Conservation (phyloP, 2,113 vertebrate species). For the Tenrec ecaudatus region DNA sequence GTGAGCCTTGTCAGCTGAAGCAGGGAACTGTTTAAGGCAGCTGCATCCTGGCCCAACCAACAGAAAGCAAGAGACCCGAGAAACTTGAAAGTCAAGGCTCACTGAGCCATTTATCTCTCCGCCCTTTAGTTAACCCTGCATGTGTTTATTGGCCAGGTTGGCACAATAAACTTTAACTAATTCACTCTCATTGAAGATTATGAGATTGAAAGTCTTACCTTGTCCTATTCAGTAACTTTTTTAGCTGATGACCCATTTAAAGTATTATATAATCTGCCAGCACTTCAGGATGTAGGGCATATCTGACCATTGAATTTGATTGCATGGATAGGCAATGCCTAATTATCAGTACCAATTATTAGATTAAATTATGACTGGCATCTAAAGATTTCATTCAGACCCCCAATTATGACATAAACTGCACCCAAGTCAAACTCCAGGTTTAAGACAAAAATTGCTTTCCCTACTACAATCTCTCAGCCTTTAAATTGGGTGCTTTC, state of each 20-base stretch:
- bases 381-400: neutral
- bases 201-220: neutral
- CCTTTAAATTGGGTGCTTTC: neutral
- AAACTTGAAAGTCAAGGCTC: too few relatives aligned
- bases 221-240: neutral
- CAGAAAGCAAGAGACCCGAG: too few relatives aligned
- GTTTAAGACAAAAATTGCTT: neutral
- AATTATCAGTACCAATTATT: neutral
- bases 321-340: neutral
- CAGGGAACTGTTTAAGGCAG: too few relatives aligned
- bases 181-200: neutral
- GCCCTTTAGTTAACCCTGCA: too few relatives aligned
- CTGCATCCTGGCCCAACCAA: too few relatives aligned
- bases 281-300: neutral
- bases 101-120: too few relatives aligned
- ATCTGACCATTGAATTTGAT: neutral
- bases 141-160: too few relatives aligned
- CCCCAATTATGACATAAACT: neutral
- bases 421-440: neutral
- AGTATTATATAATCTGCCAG: neutral
- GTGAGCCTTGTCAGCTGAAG: too few relatives aligned
- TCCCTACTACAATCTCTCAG: neutral
- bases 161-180: too few relatives aligned
- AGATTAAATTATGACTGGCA: constrained; percentile 12
- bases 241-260: neutral